phyloP scores from a whole-genome alignment of 2,888 invertebrate species.

The Ellobium chinense region DNA sequence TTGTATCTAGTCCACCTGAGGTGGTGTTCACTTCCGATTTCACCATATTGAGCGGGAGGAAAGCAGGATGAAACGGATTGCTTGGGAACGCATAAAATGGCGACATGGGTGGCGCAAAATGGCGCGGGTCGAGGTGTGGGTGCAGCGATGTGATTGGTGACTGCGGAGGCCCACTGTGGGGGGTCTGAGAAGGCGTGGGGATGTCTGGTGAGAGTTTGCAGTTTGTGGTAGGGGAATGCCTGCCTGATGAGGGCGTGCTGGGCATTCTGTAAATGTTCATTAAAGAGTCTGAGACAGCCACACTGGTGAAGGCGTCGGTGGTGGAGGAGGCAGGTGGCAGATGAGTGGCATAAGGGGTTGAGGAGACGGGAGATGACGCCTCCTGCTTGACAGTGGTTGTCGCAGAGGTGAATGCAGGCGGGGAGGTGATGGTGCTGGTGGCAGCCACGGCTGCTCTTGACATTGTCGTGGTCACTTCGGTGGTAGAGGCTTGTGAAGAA shows the following conservation, averaged over 20 bases:
- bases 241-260: conserved; percentile 24
- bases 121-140: conserved; percentile 43
- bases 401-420: conserved; percentile 7
- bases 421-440: conserved; percentile 13
- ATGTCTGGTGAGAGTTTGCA: conserved; percentile 40
- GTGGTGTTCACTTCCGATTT: conserved; percentile 49
- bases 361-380: conserved; percentile 18
- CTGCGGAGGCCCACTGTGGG: conserved; percentile 31
- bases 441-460: background rate
- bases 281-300: conserved; percentile 88
- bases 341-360: conserved; percentile 18
- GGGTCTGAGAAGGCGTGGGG: conserved; percentile 44
- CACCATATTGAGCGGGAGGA: conserved; percentile 55
- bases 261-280: conserved; percentile 79
- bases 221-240: conserved; percentile 33
- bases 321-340: conserved; percentile 30
- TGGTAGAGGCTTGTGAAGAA: background rate
- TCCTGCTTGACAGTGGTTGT: conserved; percentile 32
- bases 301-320: conserved; percentile 78
- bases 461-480: background rate
- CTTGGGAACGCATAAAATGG: conserved; percentile 50
- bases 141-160: conserved; percentile 42
- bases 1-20: conserved; percentile 91
- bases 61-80: conserved; percentile 49
- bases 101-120: conserved; percentile 48